These are phyloP conservation scores for Alethe diademata DNA, from an alignment of 2,113 vertebrate species.

Conservation along the genomic window DNA sequence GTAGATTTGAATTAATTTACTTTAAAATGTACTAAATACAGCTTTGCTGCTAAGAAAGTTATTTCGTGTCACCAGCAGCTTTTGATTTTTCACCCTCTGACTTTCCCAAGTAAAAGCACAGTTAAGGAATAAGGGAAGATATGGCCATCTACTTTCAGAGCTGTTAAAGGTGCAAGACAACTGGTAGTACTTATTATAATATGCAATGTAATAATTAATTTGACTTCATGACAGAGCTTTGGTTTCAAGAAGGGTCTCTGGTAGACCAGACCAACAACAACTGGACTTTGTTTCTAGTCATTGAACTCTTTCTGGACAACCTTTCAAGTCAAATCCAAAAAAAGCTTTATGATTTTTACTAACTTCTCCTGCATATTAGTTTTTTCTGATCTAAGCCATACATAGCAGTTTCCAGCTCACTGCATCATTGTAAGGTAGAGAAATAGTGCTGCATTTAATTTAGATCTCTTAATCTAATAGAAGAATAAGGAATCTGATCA, in stretches of 20 bases:
- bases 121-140: neutral
- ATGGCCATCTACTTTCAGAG: neutral
- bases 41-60: neutral
- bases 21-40: neutral
- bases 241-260: neutral
- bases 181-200: neutral
- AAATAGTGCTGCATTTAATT: neutral
- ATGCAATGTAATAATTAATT: neutral
- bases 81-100: neutral
- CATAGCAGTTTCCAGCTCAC: neutral
- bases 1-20: neutral
- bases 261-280: neutral
- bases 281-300: neutral
- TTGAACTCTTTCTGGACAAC: neutral
- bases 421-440: neutral
- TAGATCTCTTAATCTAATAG: neutral
- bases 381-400: neutral
- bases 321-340: neutral
- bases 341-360: neutral
- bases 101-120: neutral
- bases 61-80: neutral
- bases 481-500: neutral
- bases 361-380: neutral
- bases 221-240: neutral
- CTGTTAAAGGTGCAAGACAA: neutral